Conservation (phyloP, 2,113 vertebrate genomes). For the Pedetes capensis region DNA sequence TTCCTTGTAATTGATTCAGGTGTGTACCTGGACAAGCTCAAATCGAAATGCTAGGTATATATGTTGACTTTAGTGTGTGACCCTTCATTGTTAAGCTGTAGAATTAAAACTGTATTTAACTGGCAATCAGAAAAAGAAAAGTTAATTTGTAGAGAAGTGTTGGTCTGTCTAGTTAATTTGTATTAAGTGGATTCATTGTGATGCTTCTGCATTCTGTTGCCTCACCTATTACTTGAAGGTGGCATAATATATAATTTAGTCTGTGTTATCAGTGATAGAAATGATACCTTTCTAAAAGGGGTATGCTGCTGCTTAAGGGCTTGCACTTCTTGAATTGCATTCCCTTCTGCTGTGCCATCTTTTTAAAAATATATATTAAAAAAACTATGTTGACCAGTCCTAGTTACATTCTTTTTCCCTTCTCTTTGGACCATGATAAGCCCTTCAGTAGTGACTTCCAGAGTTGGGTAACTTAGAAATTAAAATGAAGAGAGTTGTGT, state of each 20-base stretch:
- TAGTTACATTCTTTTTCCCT: not conserved
- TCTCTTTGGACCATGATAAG: constrained; percentile 49
- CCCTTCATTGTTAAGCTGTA: constrained; percentile 73
- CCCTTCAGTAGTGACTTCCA: constrained; percentile 43
- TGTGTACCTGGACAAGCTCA: constrained; percentile 76
- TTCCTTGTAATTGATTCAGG: constrained; percentile 74
- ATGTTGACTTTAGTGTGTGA: constrained; percentile 78
- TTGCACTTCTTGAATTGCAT: constrained; percentile 54
- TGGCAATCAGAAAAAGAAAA: constrained; percentile 60
- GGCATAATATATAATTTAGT: constrained; percentile 22
- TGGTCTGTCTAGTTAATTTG: constrained; percentile 67
- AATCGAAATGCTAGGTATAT: constrained; percentile 75
- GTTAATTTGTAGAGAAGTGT: constrained; percentile 65
- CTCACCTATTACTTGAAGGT: constrained; percentile 50
- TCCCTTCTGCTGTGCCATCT: constrained; percentile 60
- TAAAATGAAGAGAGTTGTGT: constrained; percentile 29
- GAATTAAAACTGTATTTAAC: constrained; percentile 78
- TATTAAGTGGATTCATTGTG: constrained; percentile 58
- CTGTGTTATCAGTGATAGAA: constrained; percentile 48
- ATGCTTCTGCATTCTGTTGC: not conserved
- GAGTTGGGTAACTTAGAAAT: constrained; percentile 40
- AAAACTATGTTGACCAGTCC: not conserved
- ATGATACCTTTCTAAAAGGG: constrained; percentile 37
- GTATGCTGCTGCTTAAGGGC: constrained; percentile 51
- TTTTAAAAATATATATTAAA: not conserved